Evolutionary conservation across 1,140 invertebrate species (phyloP).

Genomic region (Bacillus rossius): DNA sequence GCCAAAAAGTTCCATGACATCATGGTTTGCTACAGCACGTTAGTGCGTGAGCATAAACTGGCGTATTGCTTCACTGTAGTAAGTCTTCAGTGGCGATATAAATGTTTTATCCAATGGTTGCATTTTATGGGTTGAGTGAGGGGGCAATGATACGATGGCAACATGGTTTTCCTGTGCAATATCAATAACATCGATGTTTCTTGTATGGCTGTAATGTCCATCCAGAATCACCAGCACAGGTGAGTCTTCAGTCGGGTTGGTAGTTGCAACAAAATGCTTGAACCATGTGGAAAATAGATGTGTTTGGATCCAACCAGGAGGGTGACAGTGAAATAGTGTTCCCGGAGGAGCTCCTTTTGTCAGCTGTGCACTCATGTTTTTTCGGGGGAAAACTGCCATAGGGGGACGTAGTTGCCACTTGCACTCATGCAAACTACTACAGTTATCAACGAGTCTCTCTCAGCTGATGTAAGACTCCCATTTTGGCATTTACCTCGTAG

Average conservation of each 20-base stretch:
- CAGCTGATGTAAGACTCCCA: conserved; percentile 29
- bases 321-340: conserved; percentile 26
- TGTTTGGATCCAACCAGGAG: conserved; percentile 34
- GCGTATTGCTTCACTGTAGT: conserved; percentile 24
- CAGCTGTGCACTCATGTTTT: conserved; percentile 22
- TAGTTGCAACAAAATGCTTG: conserved; percentile 29
- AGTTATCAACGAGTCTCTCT: conserved; percentile 33
- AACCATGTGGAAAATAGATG: conserved; percentile 37
- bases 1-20: conserved; percentile 27
- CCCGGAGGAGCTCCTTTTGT: conserved; percentile 23
- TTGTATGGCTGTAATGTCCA: conserved; percentile 37
- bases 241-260: conserved; percentile 21
- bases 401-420: conserved; percentile 32
- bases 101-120: conserved; percentile 37
- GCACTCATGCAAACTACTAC: conserved; percentile 34
- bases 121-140: conserved; percentile 37
- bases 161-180: conserved; percentile 33
- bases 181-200: conserved; percentile 36
- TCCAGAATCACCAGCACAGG: conserved; percentile 37
- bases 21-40: conserved; percentile 16
- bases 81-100: conserved; percentile 28
- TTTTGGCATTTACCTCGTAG: conserved; percentile 34
- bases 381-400: conserved; percentile 34
- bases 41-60: conserved; percentile 10
- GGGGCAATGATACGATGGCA: conserved; percentile 32